These are phyloP conservation scores for Psix sp. DNA, from an alignment of 1,140 invertebrate species.

Conservation along the genomic window DNA sequence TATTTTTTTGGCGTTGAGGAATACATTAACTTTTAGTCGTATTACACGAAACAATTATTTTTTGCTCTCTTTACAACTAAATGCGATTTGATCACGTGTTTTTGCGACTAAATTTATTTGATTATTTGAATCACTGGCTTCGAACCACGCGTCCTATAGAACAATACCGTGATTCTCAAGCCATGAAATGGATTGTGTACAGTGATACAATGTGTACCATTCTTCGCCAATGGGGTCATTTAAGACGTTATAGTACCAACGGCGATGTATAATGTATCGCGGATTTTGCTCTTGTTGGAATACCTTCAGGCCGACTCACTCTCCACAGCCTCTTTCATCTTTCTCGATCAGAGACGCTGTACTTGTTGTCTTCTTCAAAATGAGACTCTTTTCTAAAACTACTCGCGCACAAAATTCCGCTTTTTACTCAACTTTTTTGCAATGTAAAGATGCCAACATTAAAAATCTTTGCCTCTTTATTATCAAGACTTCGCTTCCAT, in stretches of 20 bases:
- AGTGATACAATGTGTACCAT: constrained; percentile 50
- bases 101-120: too few relatives aligned
- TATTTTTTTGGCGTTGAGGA: background rate
- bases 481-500: too few relatives aligned
- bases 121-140: constrained; percentile 7
- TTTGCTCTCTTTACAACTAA: background rate
- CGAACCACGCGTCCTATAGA: constrained; percentile 29
- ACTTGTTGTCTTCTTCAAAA: constrained; percentile 28
- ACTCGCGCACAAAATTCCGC: constrained; percentile 9
- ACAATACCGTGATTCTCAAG: constrained; percentile 22
- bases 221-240: constrained; percentile 58
- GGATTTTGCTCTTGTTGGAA: constrained; percentile 67
- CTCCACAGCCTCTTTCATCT: constrained; percentile 55
- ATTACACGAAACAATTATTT: background rate
- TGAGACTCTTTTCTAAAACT: constrained; percentile 16
- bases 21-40: background rate
- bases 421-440: too few relatives aligned
- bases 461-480: too few relatives aligned
- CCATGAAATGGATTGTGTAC: constrained; percentile 39
- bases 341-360: constrained; percentile 25
- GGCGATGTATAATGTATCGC: constrained; percentile 60
- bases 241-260: constrained; percentile 66
- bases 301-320: constrained; percentile 62
- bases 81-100: background rate
- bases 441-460: too few relatives aligned